phyloP scores from a whole-genome alignment of 1,140 invertebrate genomes.

The Gonioctena quinquepunctata region DNA sequence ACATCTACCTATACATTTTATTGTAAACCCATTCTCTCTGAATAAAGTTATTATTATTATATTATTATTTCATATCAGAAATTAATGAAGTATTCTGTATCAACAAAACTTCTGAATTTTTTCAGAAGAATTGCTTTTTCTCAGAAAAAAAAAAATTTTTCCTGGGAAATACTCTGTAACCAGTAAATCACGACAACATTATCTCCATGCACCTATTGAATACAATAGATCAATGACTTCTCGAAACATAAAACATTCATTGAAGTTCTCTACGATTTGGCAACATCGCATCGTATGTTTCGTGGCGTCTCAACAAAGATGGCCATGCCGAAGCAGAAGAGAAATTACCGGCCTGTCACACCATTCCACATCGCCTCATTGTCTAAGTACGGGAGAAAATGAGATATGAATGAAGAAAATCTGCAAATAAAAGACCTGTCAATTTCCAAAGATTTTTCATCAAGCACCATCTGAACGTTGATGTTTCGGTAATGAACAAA shows the following conservation, averaged over 20 bases:
- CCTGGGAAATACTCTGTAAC: no score
- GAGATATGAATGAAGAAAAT: slow-evolving; percentile 54
- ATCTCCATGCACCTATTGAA: no score
- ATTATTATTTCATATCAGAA: no score
- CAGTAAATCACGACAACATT: no score
- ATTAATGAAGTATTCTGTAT: no score
- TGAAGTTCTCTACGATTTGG: not conserved
- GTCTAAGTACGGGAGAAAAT: slow-evolving; percentile 53
- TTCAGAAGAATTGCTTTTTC: no score
- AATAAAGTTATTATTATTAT: no score
- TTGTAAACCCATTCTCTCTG: no score
- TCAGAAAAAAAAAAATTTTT: no score
- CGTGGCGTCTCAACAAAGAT: not conserved
- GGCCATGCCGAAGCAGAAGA: slow-evolving; percentile 2
- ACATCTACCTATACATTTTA: no score
- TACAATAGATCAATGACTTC: no score
- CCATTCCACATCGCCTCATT: slow-evolving; percentile 40
- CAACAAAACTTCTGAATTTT: no score
- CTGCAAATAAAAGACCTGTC: slow-evolving; percentile 56
- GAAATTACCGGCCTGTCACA: slow-evolving; percentile 21
- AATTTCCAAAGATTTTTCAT: slow-evolving; percentile 55
- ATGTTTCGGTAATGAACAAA: slow-evolving; percentile 56
- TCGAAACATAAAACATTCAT: not conserved
- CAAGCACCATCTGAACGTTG: slow-evolving; percentile 53
- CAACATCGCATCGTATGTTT: not conserved